A percentile compares a stretch with the other conserved stretches of the same genome.
Conservation (phyloP, 2,888 invertebrate species). For the Aethes cnicana region DNA sequence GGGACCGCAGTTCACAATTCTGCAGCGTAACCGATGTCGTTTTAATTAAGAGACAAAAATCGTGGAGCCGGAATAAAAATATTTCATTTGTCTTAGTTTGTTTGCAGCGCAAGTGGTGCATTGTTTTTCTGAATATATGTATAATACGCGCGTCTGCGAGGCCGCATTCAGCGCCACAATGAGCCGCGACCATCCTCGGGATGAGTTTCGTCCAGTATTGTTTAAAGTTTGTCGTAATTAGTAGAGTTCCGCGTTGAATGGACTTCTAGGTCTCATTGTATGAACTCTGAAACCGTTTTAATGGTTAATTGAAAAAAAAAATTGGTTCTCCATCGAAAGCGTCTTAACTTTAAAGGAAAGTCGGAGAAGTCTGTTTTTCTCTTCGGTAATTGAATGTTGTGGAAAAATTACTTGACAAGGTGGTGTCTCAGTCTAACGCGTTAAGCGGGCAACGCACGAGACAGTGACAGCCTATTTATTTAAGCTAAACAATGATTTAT, state of each 20-base stretch:
- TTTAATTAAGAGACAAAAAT: conserved; percentile 16
- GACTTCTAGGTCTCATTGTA: conserved; percentile 31
- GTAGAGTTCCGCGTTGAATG: conserved; percentile 30
- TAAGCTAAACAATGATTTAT: conserved; percentile 31
- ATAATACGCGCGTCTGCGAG: conserved; percentile 25
- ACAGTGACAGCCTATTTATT: conserved; percentile 29
- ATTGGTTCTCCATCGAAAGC: conserved; percentile 11
- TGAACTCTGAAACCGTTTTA: conserved; percentile 29
- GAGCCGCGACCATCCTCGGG: conserved; percentile 30
- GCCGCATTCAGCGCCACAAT: conserved; percentile 29
- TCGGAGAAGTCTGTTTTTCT: background rate
- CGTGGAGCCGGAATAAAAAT: conserved; percentile 2
- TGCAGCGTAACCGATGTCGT: conserved; percentile 14
- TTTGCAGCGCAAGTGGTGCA: conserved; percentile 21
- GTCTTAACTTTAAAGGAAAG: background rate
- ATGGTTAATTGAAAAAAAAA: conserved; percentile 28
- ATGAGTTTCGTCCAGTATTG: conserved; percentile 32
- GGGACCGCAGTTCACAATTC: too few relatives aligned
- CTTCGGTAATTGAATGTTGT: conserved; percentile 9
- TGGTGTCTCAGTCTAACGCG: conserved; percentile 9
- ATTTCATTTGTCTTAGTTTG: conserved; percentile 24
- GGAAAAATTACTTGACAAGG: conserved; percentile 13
- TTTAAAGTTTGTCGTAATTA: conserved; percentile 32
- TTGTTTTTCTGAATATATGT: conserved; percentile 30
- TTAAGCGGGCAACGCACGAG: conserved; percentile 16